Percentiles rank a stretch among this genome's conserved stretches.
phyloP scores from a whole-genome alignment of 2,113 vertebrate genomes.

The Geococcyx californianus region DNA sequence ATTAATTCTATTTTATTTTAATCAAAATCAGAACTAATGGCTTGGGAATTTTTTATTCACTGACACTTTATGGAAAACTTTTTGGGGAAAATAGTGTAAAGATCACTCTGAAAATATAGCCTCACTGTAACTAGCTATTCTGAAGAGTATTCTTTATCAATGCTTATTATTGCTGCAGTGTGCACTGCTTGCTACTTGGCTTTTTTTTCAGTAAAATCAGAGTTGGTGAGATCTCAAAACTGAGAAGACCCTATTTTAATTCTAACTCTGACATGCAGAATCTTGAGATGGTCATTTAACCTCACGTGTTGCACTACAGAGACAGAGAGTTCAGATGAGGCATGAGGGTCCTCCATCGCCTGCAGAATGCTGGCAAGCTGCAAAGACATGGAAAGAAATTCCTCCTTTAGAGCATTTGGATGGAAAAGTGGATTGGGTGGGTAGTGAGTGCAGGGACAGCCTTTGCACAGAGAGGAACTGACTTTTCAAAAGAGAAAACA shows the following conservation, averaged over 20 bases:
- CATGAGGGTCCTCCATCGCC: not conserved
- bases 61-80: not conserved
- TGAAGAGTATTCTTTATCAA: not conserved
- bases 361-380: accelerated
- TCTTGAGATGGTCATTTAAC: accelerated
- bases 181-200: not conserved
- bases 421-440: not conserved
- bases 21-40: not conserved
- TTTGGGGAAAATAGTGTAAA: accelerated
- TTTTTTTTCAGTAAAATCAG: not conserved
- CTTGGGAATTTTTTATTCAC: not conserved
- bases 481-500: not conserved
- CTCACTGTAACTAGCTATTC: not conserved
- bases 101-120: not conserved
- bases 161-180: not conserved
- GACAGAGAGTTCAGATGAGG: not conserved
- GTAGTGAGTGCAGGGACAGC: not conserved
- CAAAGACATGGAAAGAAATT: accelerated
- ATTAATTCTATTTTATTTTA: no score
- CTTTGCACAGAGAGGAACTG: not conserved
- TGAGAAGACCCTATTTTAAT: not conserved
- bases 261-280: not conserved
- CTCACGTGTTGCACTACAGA: accelerated
- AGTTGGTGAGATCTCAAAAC: not conserved
- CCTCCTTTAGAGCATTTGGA: not conserved